Conservation (phyloP, 2,888 invertebrate genomes). For the Mamestra brassicae region DNA sequence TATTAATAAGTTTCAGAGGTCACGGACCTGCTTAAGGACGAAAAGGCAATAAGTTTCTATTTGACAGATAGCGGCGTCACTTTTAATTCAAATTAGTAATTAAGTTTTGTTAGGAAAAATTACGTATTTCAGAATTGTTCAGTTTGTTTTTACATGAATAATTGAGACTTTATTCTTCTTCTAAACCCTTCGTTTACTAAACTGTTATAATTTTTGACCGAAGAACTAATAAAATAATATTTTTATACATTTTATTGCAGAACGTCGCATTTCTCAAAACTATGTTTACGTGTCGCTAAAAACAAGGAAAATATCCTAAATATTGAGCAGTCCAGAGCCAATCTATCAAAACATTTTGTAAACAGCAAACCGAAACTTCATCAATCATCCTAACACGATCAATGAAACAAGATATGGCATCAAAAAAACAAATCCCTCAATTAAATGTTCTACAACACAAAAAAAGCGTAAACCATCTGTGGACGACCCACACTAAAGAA, state of each 20-base stretch:
- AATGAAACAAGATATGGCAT: conserved; percentile 12
- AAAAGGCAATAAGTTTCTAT: conserved; percentile 8
- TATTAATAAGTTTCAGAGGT: conserved; percentile 18
- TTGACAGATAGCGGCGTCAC: background rate
- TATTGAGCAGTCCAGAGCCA: conserved; percentile 2
- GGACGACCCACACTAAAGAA: conserved; percentile 1
- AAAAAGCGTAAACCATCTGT: background rate
- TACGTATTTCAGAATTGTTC: background rate
- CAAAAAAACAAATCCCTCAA: background rate
- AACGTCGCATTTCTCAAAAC: background rate
- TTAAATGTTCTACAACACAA: background rate
- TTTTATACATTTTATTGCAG: background rate
- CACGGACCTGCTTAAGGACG: conserved; percentile 28
- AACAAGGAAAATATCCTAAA: background rate
- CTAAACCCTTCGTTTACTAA: background rate
- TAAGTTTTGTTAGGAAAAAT: background rate
- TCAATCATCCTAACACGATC: conserved; percentile 34
- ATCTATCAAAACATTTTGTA: conserved; percentile 18
- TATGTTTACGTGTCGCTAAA: background rate
- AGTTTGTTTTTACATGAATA: background rate
- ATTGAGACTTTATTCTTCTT: background rate
- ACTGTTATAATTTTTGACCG: background rate
- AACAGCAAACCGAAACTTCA: background rate
- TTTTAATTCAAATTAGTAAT: background rate
- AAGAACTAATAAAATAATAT: background rate